Conservation (phyloP, 2,888 invertebrate genomes). For the Chesias legatella region DNA sequence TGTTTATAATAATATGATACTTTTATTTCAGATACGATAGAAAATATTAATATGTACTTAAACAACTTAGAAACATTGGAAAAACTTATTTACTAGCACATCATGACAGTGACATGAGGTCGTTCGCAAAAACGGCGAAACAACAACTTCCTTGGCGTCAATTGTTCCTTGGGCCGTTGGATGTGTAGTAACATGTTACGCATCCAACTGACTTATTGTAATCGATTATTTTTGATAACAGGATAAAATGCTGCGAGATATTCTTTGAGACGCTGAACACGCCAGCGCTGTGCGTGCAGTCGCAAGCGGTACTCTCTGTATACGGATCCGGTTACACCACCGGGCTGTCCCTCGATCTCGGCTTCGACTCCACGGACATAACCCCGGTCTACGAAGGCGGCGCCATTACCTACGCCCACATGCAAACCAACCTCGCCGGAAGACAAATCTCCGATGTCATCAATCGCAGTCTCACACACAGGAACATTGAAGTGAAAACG, state of each 20-base stretch:
- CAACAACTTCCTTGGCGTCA: too few species aligned
- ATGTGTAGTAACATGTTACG: too few species aligned
- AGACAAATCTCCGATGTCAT: constrained; percentile 41
- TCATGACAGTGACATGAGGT: too few species aligned
- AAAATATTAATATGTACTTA: too few species aligned
- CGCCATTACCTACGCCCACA: constrained; percentile 49
- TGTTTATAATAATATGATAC: too few species aligned
- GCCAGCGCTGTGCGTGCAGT: constrained; percentile 56
- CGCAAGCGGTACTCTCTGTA: constrained; percentile 51
- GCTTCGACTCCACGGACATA: constrained; percentile 49
- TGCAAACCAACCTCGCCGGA: constrained; percentile 48
- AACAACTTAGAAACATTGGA: too few species aligned
- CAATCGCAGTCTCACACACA: constrained; percentile 33
- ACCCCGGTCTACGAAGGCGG: constrained; percentile 62
- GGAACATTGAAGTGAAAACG: constrained; percentile 29
- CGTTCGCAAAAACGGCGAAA: too few species aligned
- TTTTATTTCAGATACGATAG: too few species aligned
- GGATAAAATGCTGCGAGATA: constrained; percentile 59
- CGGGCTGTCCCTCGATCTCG: constrained; percentile 61
- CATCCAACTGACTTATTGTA: too few species aligned
- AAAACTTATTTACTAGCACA: too few species aligned
- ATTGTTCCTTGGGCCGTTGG: too few species aligned
- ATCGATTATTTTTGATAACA: constrained; percentile 40
- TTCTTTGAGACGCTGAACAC: constrained; percentile 62
- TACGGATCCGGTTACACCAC: constrained; percentile 61